Percentiles rank a stretch among this genome's conserved stretches.
These are phyloP conservation scores for Parnassius glacialis DNA, from an alignment of 2,888 invertebrate genomes.

Conservation along the genomic window DNA sequence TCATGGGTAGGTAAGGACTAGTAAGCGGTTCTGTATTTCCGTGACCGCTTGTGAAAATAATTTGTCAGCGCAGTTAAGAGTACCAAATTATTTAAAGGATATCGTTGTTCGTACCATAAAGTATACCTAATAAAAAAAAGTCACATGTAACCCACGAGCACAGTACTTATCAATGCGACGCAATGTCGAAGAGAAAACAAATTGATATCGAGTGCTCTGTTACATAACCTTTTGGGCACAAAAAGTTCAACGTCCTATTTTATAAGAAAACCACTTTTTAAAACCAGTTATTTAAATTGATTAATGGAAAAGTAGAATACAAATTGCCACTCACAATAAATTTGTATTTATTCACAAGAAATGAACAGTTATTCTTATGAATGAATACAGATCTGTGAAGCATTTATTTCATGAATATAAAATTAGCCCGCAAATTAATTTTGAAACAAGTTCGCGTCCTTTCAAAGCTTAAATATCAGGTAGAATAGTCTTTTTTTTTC, in stretches of 20 bases:
- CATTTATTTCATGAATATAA: too few species aligned
- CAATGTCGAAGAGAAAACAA: slow-evolving; percentile 57
- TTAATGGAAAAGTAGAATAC: slow-evolving; percentile 50
- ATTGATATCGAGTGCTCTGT: slow-evolving; percentile 55
- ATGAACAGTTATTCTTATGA: slow-evolving; percentile 20
- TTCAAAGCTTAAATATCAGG: too few species aligned
- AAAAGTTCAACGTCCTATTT: slow-evolving; percentile 75
- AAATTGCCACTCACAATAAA: slow-evolving; percentile 38
- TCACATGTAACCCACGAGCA: slow-evolving; percentile 10
- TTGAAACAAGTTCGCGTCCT: too few species aligned
- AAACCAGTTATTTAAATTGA: slow-evolving; percentile 64
- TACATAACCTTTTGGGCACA: slow-evolving; percentile 58
- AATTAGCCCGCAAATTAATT: too few species aligned
- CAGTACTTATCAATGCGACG: slow-evolving; percentile 33
- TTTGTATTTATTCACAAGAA: slow-evolving; percentile 38
- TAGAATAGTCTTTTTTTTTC: too few species aligned
- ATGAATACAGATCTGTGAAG: neutral
- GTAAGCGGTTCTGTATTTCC: too few species aligned
- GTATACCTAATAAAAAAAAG: neutral
- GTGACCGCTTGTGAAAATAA: too few species aligned
- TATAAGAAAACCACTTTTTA: slow-evolving; percentile 69
- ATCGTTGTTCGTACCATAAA: too few species aligned
- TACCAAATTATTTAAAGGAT: too few species aligned
- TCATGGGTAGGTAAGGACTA: too few species aligned
- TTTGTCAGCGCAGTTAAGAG: too few species aligned